A percentile compares a stretch with the other conserved stretches of the same genome.
Conservation (phyloP, 2,113 vertebrate species). For the Neopipo cinnamomea region DNA sequence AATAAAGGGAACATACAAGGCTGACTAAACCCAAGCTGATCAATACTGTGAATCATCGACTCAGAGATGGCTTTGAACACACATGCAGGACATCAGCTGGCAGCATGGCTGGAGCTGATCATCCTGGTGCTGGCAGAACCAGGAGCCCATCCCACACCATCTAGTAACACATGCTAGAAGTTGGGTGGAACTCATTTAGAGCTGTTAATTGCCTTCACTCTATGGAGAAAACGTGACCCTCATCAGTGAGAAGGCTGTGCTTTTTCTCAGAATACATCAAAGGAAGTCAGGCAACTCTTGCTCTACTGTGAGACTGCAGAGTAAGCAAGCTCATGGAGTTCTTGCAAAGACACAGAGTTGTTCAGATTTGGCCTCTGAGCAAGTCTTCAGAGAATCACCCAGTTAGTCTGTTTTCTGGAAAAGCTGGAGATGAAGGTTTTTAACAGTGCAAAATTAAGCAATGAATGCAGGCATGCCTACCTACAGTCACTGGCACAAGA, state of each 20-base stretch:
- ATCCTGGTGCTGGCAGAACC: not conserved
- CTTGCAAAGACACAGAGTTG: not conserved
- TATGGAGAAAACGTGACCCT: not conserved
- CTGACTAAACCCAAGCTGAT: not conserved
- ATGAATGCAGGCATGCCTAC: not conserved
- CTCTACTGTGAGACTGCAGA: not conserved
- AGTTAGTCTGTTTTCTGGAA: not conserved
- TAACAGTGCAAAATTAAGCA: not conserved
- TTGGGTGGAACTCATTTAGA: not conserved
- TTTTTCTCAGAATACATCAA: not conserved
- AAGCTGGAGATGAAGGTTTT: not conserved
- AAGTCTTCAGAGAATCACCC: not conserved
- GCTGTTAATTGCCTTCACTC: not conserved
- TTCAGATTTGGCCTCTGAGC: not conserved
- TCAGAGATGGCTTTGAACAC: not conserved
- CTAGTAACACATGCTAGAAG: not conserved
- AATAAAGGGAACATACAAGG: not conserved
- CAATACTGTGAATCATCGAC: not conserved
- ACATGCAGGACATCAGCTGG: not conserved
- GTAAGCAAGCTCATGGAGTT: not conserved
- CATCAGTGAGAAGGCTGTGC: not conserved
- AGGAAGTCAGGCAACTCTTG: not conserved
- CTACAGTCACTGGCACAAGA: not conserved
- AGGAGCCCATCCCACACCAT: not conserved
- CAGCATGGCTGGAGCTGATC: not conserved